A percentile compares a stretch with the other conserved stretches of the same genome.
phyloP scores from a whole-genome alignment of 1,140 invertebrate genomes.

The Saccostrea cuccullata region DNA sequence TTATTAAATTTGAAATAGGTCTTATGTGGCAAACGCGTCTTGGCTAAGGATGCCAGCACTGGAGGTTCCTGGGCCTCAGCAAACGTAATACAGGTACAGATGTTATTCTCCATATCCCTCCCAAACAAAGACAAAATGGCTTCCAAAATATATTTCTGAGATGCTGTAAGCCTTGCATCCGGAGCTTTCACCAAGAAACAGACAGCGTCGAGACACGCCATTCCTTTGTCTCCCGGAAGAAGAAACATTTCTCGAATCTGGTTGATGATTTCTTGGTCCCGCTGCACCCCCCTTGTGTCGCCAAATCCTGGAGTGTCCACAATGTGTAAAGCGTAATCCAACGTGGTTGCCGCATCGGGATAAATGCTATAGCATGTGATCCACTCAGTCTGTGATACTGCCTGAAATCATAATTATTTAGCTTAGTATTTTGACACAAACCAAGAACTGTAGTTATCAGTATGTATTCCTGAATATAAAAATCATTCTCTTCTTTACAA shows the following conservation, averaged over 20 bases:
- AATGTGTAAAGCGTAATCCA: constrained; percentile 41
- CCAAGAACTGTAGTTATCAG: too few species aligned
- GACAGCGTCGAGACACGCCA: constrained; percentile 62
- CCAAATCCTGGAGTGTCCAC: constrained; percentile 59
- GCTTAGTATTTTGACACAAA: background rate
- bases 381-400: constrained; percentile 59
- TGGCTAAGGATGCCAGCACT: constrained; percentile 55
- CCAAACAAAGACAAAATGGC: constrained; percentile 67
- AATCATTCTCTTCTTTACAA: too few species aligned
- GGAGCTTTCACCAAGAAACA: constrained; percentile 59
- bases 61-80: constrained; percentile 60
- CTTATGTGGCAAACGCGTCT: constrained; percentile 47
- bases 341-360: constrained; percentile 9
- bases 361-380: constrained; percentile 59
- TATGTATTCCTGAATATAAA: too few species aligned
- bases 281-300: constrained; percentile 60
- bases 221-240: constrained; percentile 48
- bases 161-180: constrained; percentile 51
- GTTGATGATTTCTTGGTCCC: constrained; percentile 58
- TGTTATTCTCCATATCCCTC: constrained; percentile 65
- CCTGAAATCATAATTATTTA: constrained; percentile 36
- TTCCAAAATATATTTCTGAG: constrained; percentile 64
- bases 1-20: constrained; percentile 57
- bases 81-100: constrained; percentile 65
- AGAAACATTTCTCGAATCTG: constrained; percentile 60